Percentiles rank a stretch among this genome's conserved stretches.
Evolutionary conservation across 2,113 vertebrate genomes (phyloP).

Genomic region (Paramormyrops kingsleyae): DNA sequence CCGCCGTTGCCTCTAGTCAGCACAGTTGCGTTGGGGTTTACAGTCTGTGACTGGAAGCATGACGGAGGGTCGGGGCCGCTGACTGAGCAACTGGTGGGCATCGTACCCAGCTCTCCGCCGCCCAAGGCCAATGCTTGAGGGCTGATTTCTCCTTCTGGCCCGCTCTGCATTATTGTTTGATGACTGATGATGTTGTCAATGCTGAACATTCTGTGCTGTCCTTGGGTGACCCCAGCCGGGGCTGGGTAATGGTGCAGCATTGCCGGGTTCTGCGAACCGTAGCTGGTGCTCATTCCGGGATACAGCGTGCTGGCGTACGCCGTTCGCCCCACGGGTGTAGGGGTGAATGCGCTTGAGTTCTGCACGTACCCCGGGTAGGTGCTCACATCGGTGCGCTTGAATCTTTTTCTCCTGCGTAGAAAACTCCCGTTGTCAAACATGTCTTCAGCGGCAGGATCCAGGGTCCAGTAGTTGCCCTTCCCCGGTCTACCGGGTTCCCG

Average conservation of each 20-base stretch:
- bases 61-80: slow-evolving; percentile 54
- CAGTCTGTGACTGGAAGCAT: slow-evolving; percentile 66
- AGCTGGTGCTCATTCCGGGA: slow-evolving; percentile 58
- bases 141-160: slow-evolving; percentile 54
- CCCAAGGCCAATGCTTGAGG: slow-evolving; percentile 58
- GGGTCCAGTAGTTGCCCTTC: slow-evolving; percentile 79
- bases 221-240: slow-evolving; percentile 54
- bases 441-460: slow-evolving; percentile 76
- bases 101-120: slow-evolving; percentile 49
- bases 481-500: slow-evolving; percentile 75
- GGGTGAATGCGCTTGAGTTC: slow-evolving; percentile 77
- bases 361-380: slow-evolving; percentile 83
- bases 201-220: slow-evolving; percentile 82
- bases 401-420: slow-evolving; percentile 69
- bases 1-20: slow-evolving; percentile 51
- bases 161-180: slow-evolving; percentile 67
- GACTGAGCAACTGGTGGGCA: slow-evolving; percentile 64
- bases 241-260: slow-evolving; percentile 71
- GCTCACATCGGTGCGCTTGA: slow-evolving; percentile 81
- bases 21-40: slow-evolving; percentile 58
- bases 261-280: slow-evolving; percentile 62
- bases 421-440: slow-evolving; percentile 85
- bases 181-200: slow-evolving; percentile 86
- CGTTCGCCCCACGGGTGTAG: slow-evolving; percentile 61
- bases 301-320: slow-evolving; percentile 63